Base-by-base conservation (phyloP, 1,140 invertebrate genomes). In the Bombus waltoni region DNA sequence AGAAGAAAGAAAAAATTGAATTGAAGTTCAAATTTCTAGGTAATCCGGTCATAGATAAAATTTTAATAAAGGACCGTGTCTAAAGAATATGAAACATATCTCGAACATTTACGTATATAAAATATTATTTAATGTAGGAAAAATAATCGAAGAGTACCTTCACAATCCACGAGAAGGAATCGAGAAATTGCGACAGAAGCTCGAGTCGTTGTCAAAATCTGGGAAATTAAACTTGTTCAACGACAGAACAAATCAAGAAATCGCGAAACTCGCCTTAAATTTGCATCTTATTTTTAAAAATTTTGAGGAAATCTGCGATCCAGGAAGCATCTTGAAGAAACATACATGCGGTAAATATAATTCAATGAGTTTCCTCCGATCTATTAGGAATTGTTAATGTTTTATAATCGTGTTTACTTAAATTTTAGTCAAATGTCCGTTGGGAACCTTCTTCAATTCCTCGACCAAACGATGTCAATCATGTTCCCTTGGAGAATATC, bases 371-470 rank as follows among this genome's bases (percentile, higher is more conserved):
- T 79, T 74, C 79, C 10, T 18, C 32, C 10, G 10, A 62, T n/a
- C 28, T 28, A 2, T 9, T 11, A 9, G 6, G 1, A 40, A 57
- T 35, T 8, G 4, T 66, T 57, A 18, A 74, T 25, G 22, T 18
- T 57, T 18, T 4, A 38, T 57, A 10, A 3, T 38, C 22, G 3
- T 47, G 5, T 85, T 83, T 75, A n/a, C 83, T 22, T 70, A 6
- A 62, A 80, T 76, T 88, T 38, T 87, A 96, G 97, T 97, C 18
- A 96, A 96, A 89, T 97, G 97, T 92, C 96, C 97, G 9, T 92
- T 95, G 87, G 97, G 97, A 38, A 97, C 96, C n/a, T 97, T 96
- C 91, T 96, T 96, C 89, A 96, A 97, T 93, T 92, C 94, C 0
- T 94, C 96, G 5, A 92, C 87, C 25, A 94, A 95, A 74, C 91